A percentile compares a stretch with the other conserved stretches of the same genome.
These are phyloP conservation scores for Leiothrix lutea DNA, from an alignment of 2,113 vertebrate genomes.

Conservation along the genomic window DNA sequence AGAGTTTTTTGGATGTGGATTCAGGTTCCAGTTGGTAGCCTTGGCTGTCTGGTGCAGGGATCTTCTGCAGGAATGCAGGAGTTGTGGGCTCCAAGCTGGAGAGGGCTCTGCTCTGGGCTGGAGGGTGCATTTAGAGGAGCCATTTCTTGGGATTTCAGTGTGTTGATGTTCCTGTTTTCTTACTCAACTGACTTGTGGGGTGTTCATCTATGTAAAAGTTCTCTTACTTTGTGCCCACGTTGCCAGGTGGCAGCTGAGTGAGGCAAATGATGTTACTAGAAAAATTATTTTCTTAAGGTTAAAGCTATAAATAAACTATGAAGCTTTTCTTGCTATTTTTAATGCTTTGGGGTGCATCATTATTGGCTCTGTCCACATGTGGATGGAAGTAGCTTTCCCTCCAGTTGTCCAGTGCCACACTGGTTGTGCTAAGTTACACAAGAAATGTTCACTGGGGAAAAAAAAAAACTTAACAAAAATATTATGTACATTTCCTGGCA, in stretches of 20 bases:
- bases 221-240: background rate
- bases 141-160: background rate
- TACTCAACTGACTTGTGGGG: background rate
- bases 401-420: rapidly evolving
- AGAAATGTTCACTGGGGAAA: background rate
- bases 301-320: background rate
- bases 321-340: background rate
- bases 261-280: background rate
- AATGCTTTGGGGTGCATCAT: background rate
- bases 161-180: background rate
- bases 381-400: background rate
- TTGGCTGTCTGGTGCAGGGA: background rate
- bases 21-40: background rate
- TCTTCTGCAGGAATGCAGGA: background rate
- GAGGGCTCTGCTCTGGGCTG: background rate
- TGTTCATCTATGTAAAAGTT: background rate
- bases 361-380: background rate
- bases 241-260: background rate
- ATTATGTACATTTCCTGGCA: background rate
- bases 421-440: background rate
- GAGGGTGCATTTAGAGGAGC: background rate
- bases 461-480: background rate
- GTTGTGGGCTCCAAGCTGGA: background rate
- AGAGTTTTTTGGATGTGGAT: background rate
- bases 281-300: background rate